These are phyloP conservation scores for Eupithecia insigniata DNA, from an alignment of 2,888 invertebrate species.

Conservation along the genomic window DNA sequence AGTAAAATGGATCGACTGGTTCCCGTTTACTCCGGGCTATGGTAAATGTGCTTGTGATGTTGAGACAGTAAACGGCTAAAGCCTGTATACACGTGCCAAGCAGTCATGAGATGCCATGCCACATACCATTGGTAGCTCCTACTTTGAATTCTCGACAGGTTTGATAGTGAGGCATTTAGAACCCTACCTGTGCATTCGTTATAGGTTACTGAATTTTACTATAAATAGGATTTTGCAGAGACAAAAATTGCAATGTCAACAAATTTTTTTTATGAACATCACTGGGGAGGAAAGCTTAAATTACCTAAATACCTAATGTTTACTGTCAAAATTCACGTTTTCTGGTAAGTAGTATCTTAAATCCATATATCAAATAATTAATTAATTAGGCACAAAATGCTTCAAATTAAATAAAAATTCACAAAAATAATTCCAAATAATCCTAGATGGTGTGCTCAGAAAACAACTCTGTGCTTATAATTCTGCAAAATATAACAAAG, in stretches of 20 bases:
- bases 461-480: background rate
- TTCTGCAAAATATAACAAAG: background rate
- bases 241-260: background rate
- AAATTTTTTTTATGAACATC: no score
- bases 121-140: conserved; percentile 20
- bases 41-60: conserved; percentile 25
- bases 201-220: background rate
- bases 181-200: background rate
- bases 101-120: conserved; percentile 18
- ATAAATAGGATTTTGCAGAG: background rate
- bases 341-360: no score
- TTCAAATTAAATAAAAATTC: no score
- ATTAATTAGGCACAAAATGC: no score
- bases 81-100: conserved; percentile 28
- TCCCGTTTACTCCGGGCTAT: background rate
- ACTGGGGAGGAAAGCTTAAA: no score
- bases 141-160: conserved; percentile 21
- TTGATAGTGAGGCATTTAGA: conserved; percentile 3
- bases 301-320: no score
- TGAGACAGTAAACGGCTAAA: conserved; percentile 21
- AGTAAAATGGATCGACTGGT: background rate
- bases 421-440: background rate
- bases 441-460: background rate
- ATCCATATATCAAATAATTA: no score
- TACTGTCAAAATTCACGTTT: no score